phyloP scores from a whole-genome alignment of 1,140 invertebrate genomes.

The Drosophila biarmipes region DNA sequence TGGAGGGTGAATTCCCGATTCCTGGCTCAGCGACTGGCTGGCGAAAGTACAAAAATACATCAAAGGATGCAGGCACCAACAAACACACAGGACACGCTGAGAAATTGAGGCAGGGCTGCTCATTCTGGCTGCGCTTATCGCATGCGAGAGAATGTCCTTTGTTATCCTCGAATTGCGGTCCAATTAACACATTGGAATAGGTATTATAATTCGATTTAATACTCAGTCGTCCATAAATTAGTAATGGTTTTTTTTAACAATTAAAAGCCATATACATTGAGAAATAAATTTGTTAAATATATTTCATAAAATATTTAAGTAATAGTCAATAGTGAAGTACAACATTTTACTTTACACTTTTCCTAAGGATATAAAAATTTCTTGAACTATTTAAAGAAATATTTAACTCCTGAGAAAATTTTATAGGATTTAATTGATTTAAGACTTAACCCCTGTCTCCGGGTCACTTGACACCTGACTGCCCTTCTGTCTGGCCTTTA shows the following conservation, averaged over 20 bases:
- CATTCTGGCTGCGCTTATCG: conserved; percentile 56
- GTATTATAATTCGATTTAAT: not conserved
- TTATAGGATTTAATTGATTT: conserved; percentile 44
- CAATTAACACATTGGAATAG: conserved; percentile 45
- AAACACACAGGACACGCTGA: conserved; percentile 53
- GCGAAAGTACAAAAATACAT: conserved; percentile 74
- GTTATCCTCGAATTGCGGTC: conserved; percentile 4
- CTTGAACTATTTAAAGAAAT: not conserved
- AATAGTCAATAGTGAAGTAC: too few relatives aligned
- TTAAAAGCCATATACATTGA: too few relatives aligned
- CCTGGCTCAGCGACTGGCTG: conserved; percentile 69
- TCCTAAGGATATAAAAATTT: not conserved
- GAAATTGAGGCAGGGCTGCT: conserved; percentile 74
- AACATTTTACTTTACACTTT: too few relatives aligned
- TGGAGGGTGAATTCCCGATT: conserved; percentile 45
- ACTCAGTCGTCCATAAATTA: not conserved
- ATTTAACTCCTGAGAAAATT: not conserved
- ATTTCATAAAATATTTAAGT: too few relatives aligned
- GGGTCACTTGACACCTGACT: conserved; percentile 38
- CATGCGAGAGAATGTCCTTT: conserved; percentile 53
- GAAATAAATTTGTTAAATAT: too few relatives aligned
- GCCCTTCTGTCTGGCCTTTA: conserved; percentile 22
- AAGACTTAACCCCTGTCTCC: conserved; percentile 34
- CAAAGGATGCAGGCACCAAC: conserved; percentile 63
- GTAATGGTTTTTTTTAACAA: not conserved